Evolutionary conservation across 2,888 invertebrate species (phyloP).

Genomic region (Ryuthela nishihirai): DNA sequence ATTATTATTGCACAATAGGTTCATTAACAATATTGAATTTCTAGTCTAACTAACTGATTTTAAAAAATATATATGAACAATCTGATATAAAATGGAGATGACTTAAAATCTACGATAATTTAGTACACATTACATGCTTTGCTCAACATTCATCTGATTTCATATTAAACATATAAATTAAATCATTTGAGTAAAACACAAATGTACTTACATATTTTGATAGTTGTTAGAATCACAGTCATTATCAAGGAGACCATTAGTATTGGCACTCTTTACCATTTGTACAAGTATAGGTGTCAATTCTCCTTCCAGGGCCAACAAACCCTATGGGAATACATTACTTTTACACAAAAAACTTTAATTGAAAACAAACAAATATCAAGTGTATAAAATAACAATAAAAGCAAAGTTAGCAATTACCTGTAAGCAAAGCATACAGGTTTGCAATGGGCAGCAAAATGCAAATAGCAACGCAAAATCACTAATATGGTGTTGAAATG

Average conservation of each 20-base stretch:
- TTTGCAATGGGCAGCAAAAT: background rate
- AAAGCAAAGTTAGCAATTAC: background rate
- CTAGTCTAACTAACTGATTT: no score
- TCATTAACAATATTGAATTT: no score
- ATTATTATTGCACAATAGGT: no score
- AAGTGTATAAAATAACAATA: background rate
- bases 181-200: slow-evolving; percentile 1
- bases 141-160: background rate
- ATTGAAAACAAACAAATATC: background rate
- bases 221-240: slow-evolving; percentile 96
- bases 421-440: background rate
- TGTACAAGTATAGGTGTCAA: slow-evolving; percentile 97
- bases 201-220: slow-evolving; percentile 77
- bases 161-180: no score
- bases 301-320: slow-evolving; percentile 95
- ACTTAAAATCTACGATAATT: no score
- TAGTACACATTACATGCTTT: no score
- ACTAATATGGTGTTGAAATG: no score
- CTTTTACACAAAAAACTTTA: background rate
- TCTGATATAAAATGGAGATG: no score
- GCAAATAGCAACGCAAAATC: background rate
- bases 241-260: slow-evolving; percentile 85
- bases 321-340: slow-evolving; percentile 57
- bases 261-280: slow-evolving; percentile 97
- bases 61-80: no score